Conservation (phyloP, 1,140 invertebrate species). For the Zaprionus davidi region DNA sequence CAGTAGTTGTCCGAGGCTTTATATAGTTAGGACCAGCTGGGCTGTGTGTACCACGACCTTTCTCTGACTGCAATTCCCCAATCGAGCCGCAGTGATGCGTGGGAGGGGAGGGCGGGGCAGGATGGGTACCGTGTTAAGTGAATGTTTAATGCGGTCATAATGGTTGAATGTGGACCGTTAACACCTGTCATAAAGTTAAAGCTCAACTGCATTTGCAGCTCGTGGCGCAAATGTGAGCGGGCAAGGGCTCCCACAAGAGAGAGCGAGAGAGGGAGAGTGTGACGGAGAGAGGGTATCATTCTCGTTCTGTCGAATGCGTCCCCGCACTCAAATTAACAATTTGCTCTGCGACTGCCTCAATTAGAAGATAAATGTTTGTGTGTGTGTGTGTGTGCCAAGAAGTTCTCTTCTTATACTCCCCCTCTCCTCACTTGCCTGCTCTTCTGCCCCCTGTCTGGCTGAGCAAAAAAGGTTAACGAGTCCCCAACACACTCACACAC, state of each 20-base stretch:
- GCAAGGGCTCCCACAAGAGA: not conserved
- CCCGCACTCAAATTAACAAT: slow-evolving; percentile 55
- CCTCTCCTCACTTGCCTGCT: not conserved
- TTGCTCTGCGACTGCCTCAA: slow-evolving; percentile 52
- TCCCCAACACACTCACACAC: slow-evolving; percentile 31
- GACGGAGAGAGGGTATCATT: slow-evolving; percentile 12
- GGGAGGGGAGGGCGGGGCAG: not conserved
- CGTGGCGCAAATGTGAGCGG: not conserved
- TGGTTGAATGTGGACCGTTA: slow-evolving; percentile 60
- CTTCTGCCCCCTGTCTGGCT: not conserved
- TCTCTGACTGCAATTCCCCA: slow-evolving; percentile 39
- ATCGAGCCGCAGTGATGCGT: not conserved
- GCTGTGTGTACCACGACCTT: not conserved
- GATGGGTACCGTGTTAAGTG: slow-evolving; percentile 44
- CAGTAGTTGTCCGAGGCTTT: not conserved
- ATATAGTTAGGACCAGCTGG: not conserved
- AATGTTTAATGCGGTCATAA: slow-evolving; percentile 46
- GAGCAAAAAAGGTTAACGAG: slow-evolving; percentile 67
- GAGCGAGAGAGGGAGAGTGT: slow-evolving; percentile 3
- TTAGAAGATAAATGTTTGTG: slow-evolving; percentile 71
- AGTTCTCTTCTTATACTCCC: not conserved
- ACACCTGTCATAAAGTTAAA: slow-evolving; percentile 69
- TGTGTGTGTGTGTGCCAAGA: slow-evolving; percentile 49
- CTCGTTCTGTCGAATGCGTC: slow-evolving; percentile 35
- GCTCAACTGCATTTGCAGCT: slow-evolving; percentile 52